These are phyloP conservation scores for Pituophis catenifer DNA, from an alignment of 2,113 vertebrate genomes.

Conservation along the genomic window DNA sequence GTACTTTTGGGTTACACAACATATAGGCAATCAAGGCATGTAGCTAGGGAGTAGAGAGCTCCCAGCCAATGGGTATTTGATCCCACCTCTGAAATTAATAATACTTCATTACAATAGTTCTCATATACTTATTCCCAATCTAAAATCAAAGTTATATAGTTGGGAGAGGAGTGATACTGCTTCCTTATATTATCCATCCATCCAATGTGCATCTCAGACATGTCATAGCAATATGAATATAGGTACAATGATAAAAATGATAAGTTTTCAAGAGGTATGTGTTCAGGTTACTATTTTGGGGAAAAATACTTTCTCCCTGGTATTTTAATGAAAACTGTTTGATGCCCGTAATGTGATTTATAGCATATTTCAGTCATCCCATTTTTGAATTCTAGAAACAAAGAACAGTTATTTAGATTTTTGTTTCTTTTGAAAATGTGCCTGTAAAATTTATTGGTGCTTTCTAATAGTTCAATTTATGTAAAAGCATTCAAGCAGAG, in stretches of 20 bases:
- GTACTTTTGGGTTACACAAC: background rate
- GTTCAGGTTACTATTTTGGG: background rate
- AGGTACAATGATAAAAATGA: background rate
- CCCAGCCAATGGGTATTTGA: background rate
- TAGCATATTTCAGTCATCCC: background rate
- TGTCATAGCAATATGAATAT: background rate
- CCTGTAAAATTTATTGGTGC: background rate
- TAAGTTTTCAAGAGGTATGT: background rate
- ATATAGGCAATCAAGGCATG: background rate
- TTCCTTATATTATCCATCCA: background rate
- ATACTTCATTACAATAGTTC: background rate
- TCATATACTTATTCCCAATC: background rate
- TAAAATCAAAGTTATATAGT: background rate
- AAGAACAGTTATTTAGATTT: background rate
- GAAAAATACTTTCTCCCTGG: background rate
- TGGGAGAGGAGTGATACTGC: too few relatives aligned
- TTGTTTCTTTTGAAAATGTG: background rate
- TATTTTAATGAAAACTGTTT: background rate
- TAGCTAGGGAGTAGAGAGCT: background rate
- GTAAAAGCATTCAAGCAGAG: background rate
- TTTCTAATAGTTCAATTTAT: background rate
- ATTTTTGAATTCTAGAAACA: background rate
- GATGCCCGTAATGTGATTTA: background rate
- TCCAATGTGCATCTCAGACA: background rate
- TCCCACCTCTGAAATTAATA: background rate